Conservation (phyloP, 2,888 invertebrate genomes). For the Epinotia demarniana region DNA sequence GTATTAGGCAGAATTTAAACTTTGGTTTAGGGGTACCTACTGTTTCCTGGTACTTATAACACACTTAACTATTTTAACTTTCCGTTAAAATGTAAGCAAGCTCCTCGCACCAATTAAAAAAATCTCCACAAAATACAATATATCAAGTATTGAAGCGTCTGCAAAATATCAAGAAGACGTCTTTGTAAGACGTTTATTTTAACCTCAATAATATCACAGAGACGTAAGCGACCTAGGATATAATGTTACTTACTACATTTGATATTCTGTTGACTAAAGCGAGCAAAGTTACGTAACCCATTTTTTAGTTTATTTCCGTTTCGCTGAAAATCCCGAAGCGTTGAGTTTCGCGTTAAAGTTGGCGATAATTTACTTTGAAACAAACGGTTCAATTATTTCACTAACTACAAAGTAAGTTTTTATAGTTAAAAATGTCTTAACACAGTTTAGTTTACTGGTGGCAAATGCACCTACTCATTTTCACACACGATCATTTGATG, state of each 20-base stretch:
- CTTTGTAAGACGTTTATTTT: conserved; percentile 3
- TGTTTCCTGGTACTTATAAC: not conserved
- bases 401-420: conserved; percentile 26
- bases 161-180: conserved; percentile 4
- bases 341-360: conserved; percentile 28
- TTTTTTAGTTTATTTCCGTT: conserved; percentile 35
- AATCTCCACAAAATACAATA: not conserved
- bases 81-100: not conserved
- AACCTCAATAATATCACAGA: not conserved
- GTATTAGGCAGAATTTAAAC: not conserved
- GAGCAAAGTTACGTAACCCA: conserved; percentile 24
- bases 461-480: not conserved
- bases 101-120: not conserved
- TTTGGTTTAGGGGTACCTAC: not conserved
- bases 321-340: conserved; percentile 28
- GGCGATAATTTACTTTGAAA: conserved; percentile 37
- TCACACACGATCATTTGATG: not conserved
- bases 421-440: conserved; percentile 12
- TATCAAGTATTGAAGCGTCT: conserved; percentile 7
- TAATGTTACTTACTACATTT: conserved; percentile 17
- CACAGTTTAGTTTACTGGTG: not conserved
- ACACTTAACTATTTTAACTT: not conserved
- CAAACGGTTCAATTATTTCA: conserved; percentile 27
- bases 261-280: not conserved
- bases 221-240: not conserved